Base-by-base conservation (phyloP, 2,888 invertebrate genomes). In the Calliscelio sp. region DNA sequence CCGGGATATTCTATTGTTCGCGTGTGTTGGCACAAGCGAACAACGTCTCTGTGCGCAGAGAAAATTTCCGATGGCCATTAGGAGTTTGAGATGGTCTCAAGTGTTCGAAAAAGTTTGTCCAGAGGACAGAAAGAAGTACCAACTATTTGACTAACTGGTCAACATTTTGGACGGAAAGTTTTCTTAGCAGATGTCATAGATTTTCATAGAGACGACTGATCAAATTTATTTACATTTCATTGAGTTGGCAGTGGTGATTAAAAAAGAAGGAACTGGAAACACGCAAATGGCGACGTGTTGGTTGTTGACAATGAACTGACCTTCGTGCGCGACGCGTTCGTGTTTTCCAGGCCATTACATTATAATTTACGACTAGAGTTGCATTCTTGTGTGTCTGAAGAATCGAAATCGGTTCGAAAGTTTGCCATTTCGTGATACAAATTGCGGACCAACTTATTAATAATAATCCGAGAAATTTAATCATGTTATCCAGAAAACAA, bases 301-400 rank as follows among this genome's bases (percentile, higher is more conserved):
- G 35, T 44, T 44, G 77, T 57, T 66, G 77, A 66, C 77, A 66
- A 66, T 66, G 77, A 66, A 66, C 77, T 49, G 57, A 51, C 77
- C 77, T 77, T 77, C 77, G 46, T 14, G 65, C 25, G 32, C 32
- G 55, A 55, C 55, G 22, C 24, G 14, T 53, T 18, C 44, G 57
- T 8, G 55, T 57, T 57, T 57, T 66, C 53, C 46, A 44, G 32
- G 66, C 41, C 16, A 57, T 66, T 38, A 53, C 61, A 35, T 63
- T 35, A 74, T 53, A 63, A 41, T 61, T 63, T 51, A 49, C 14
- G 63, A 53, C 63, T 53, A 22, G 32, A 25, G 49, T 35, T 16
- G 49, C 49, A 16, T 22, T 73, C 24, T n/a, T 38, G 32, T 38
- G n/a, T n/a, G 24, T 7, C 68, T 32, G 44, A 35, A 44, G 25